These are phyloP conservation scores for Intellagama lesueurii DNA, from an alignment of 2,797 vertebrate species.

Conservation along the genomic window DNA sequence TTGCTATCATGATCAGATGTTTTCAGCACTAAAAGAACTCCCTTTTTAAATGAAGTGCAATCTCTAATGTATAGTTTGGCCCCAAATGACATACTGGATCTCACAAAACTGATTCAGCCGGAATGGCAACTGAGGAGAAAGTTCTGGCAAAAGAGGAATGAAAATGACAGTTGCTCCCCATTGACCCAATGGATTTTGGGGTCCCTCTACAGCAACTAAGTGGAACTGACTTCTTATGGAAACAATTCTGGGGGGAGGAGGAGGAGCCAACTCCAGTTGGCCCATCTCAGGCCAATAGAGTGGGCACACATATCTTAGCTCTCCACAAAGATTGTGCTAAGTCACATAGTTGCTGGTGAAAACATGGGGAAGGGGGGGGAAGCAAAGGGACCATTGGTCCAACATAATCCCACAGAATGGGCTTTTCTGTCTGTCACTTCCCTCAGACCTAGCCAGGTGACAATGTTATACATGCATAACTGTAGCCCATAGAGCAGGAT, in stretches of 20 bases:
- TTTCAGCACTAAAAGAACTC: no score
- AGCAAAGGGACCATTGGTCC: neutral
- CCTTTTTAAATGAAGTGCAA: no score
- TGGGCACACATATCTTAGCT: neutral
- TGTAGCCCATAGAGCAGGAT: no score
- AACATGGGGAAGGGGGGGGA: neutral
- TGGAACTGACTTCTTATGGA: neutral
- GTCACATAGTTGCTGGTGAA: neutral
- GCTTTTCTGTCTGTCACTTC: neutral
- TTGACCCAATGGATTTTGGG: neutral
- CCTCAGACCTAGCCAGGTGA: neutral
- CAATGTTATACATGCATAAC: neutral
- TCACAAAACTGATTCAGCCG: neutral
- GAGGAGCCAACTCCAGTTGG: neutral
- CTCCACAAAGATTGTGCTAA: neutral
- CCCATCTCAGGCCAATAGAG: neutral
- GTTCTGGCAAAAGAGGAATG: no score
- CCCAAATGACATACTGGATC: neutral
- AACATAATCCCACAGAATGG: neutral
- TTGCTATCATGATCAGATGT: no score
- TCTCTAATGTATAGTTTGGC: no score
- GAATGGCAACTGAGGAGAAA: neutral
- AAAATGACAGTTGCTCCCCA: no score
- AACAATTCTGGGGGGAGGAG: neutral
- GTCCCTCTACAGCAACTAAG: neutral